Evolutionary conservation across 2,888 invertebrate genomes (phyloP).

Genomic region (Meiosimyza decipiens): DNA sequence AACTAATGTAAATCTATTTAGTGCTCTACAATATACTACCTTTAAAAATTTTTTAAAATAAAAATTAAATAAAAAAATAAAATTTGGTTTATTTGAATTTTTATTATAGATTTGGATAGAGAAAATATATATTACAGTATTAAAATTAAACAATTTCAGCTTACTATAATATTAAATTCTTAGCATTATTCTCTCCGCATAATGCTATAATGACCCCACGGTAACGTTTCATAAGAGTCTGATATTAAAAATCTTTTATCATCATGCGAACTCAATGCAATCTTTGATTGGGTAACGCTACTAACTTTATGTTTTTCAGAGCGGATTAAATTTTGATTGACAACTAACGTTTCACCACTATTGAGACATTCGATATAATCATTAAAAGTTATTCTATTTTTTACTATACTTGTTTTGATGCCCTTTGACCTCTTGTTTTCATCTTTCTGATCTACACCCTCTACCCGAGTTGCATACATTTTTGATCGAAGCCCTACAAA

Average conservation of each 20-base stretch:
- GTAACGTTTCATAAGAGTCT: slow-evolving; percentile 10
- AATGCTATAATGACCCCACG: slow-evolving; percentile 9
- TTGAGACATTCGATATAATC: neutral
- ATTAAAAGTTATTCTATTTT: neutral
- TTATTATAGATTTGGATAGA: no score
- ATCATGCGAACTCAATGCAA: slow-evolving; percentile 21
- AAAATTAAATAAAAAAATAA: no score
- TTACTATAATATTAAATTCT: no score
- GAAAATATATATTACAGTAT: no score
- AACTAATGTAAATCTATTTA: no score
- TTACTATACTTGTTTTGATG: slow-evolving; percentile 9
- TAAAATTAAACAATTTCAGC: no score
- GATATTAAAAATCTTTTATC: slow-evolving; percentile 24
- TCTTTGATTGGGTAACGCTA: neutral
- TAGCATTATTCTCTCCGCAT: neutral
- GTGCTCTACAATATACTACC: no score
- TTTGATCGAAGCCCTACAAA: slow-evolving; percentile 38
- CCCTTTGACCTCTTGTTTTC: slow-evolving; percentile 8
- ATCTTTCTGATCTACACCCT: neutral
- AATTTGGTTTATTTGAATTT: no score
- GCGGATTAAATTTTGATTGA: neutral
- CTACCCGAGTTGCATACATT: slow-evolving; percentile 29
- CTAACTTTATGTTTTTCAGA: slow-evolving; percentile 6
- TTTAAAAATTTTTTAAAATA: no score
- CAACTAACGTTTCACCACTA: neutral